Percentiles rank a stretch among this genome's conserved stretches.
Conservation (phyloP, 2,888 invertebrate genomes). For the Athalia circularis region DNA sequence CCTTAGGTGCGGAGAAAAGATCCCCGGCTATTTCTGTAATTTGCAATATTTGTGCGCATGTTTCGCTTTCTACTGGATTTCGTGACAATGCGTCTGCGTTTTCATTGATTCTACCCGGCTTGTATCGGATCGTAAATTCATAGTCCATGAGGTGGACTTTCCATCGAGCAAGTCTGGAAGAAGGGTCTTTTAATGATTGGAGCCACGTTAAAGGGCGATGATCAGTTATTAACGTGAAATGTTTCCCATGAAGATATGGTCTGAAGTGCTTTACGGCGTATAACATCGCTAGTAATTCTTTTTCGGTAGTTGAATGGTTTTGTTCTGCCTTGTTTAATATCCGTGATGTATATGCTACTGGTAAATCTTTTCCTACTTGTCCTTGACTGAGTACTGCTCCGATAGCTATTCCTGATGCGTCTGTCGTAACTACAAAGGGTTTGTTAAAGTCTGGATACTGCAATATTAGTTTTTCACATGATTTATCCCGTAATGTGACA, state of each 20-base stretch:
- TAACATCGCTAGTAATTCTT: slow-evolving; percentile 63
- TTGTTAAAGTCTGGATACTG: slow-evolving; percentile 62
- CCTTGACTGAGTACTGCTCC: slow-evolving; percentile 63
- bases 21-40: slow-evolving; percentile 74
- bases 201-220: slow-evolving; percentile 60
- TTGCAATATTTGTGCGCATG: not conserved
- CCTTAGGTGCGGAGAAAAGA: slow-evolving; percentile 75
- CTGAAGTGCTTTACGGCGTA: slow-evolving; percentile 61
- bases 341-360: slow-evolving; percentile 62
- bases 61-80: slow-evolving; percentile 39
- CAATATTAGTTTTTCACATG: slow-evolving; percentile 48
- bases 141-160: slow-evolving; percentile 33
- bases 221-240: slow-evolving; percentile 62
- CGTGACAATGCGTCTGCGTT: slow-evolving; percentile 45
- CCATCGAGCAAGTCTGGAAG: slow-evolving; percentile 42
- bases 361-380: slow-evolving; percentile 62
- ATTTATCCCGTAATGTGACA: slow-evolving; percentile 42
- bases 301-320: slow-evolving; percentile 60
- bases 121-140: slow-evolving; percentile 36
- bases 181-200: slow-evolving; percentile 57
- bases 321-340: slow-evolving; percentile 59
- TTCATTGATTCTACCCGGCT: slow-evolving; percentile 32
- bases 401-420: slow-evolving; percentile 60
- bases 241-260: slow-evolving; percentile 62
- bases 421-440: slow-evolving; percentile 62